Evolutionary conservation across 1,140 invertebrate species (phyloP), one percentile per base, ranked within the genome.

Genomic region (Dolichoris vasculosae): DNA sequence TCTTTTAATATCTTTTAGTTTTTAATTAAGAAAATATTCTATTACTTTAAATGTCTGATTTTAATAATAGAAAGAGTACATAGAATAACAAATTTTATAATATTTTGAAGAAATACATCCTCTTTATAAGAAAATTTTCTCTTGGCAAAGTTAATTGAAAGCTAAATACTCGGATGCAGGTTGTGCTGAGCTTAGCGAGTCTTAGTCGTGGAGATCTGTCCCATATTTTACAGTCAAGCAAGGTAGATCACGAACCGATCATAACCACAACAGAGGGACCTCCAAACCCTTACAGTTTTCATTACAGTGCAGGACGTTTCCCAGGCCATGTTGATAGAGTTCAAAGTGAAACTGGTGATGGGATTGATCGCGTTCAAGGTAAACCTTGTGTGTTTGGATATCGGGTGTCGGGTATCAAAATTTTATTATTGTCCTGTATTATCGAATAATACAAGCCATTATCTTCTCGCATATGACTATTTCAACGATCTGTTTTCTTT

Each of bases 221-320:
- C 23, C 89, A 91, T 77, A 69, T 90, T 88, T 83, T 89, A 30
- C 46, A 63, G n/a, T 17, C 35, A 11, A 38, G 9, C 0, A 26
- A 6, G 8, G 35, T 3, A 13, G 15, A 77, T 67, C 32, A 83
- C 46, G 35, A 79, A 35, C 20, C 35, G 32, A 64, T 59, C 20
- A 86, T 80, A 30, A 85, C 84, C 26, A 91, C 91, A 30, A 87
- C 92, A 38, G 90, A 93, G 30, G 94, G 94, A 23, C 95, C 95
- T 11, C 95, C 96, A n/a, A 94, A 90, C 86, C 96, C 96, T 0
- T 97, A 97, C 91, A 94, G 94, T 48, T 97, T 97, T 90, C 94
- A 95, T 63, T 97, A 96, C 90, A 94, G 95, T 23, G 96, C 96
- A n/a, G 96, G 96, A 40, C 92, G 96, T 83, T 96, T 92, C 88